A percentile compares a stretch with the other conserved stretches of the same genome.
Conservation (phyloP, 2,797 vertebrate species). For the Alfaro cultratus region DNA sequence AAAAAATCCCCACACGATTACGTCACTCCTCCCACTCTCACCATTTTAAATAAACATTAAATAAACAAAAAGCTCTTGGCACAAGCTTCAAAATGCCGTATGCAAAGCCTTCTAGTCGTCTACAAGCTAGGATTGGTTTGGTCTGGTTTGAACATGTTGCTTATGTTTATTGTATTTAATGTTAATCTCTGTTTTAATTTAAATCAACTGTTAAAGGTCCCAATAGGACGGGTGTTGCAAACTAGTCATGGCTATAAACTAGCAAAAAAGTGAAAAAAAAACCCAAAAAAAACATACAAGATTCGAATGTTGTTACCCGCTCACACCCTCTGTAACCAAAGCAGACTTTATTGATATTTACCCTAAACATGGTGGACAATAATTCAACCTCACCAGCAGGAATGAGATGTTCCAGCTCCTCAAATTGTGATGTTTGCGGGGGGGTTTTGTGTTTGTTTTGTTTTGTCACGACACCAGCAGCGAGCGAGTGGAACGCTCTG, state of each 20-base stretch:
- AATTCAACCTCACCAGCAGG: slow-evolving; percentile 54
- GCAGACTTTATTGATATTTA: slow-evolving; percentile 50
- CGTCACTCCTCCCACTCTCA: too few species aligned
- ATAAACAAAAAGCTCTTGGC: slow-evolving; percentile 3
- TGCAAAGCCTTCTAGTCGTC: slow-evolving; percentile 2
- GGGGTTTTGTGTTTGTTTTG: slow-evolving; percentile 46
- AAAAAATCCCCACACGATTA: not conserved
- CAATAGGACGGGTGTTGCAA: not conserved
- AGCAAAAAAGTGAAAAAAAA: not conserved
- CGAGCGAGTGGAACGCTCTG: slow-evolving; percentile 50
- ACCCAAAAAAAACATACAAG: slow-evolving; percentile 21
- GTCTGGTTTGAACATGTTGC: not conserved
- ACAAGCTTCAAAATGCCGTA: not conserved
- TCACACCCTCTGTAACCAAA: slow-evolving; percentile 34
- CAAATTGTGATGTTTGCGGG: slow-evolving; percentile 62
- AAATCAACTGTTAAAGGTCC: not conserved
- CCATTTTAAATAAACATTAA: not conserved
- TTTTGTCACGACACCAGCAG: slow-evolving; percentile 63
- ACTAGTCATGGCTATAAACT: not conserved
- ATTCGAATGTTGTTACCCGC: slow-evolving; percentile 54
- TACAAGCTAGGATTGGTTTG: slow-evolving; percentile 3
- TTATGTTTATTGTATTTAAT: not conserved
- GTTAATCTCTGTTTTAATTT: not conserved
- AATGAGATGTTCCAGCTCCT: slow-evolving; percentile 74
- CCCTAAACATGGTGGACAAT: slow-evolving; percentile 50